Conservation (phyloP, 2,113 vertebrate genomes). For the Chlorocebus sabaeus region DNA sequence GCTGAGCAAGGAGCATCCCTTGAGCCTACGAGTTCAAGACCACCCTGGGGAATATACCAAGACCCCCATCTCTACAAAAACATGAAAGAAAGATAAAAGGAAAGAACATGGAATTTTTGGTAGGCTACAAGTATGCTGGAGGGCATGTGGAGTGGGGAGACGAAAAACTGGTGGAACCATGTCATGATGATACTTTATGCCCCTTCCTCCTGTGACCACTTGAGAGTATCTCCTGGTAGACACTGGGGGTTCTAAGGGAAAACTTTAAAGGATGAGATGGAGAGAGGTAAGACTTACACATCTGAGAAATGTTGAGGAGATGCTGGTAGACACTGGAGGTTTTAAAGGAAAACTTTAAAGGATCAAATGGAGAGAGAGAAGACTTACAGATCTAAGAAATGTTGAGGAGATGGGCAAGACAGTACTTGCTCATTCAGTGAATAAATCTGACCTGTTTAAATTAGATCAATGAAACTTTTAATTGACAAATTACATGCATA, state of each 20-base stretch:
- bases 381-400: background rate
- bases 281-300: background rate
- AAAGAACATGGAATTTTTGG: background rate
- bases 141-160: background rate
- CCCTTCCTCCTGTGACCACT: background rate
- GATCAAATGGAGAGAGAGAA: background rate
- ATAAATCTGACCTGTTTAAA: background rate
- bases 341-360: background rate
- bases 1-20: background rate
- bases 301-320: background rate
- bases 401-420: background rate
- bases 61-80: background rate
- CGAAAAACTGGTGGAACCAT: fast-evolving
- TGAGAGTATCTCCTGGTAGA: background rate
- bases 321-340: no score
- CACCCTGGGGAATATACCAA: background rate
- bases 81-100: no score
- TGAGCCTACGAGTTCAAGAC: background rate
- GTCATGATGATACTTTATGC: background rate
- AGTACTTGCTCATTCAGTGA: background rate
- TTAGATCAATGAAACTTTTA: background rate
- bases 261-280: background rate
- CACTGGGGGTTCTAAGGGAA: background rate
- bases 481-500: background rate
- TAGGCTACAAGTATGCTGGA: background rate